Conservation (phyloP, 2,113 vertebrate species). For the Hucho hucho region DNA sequence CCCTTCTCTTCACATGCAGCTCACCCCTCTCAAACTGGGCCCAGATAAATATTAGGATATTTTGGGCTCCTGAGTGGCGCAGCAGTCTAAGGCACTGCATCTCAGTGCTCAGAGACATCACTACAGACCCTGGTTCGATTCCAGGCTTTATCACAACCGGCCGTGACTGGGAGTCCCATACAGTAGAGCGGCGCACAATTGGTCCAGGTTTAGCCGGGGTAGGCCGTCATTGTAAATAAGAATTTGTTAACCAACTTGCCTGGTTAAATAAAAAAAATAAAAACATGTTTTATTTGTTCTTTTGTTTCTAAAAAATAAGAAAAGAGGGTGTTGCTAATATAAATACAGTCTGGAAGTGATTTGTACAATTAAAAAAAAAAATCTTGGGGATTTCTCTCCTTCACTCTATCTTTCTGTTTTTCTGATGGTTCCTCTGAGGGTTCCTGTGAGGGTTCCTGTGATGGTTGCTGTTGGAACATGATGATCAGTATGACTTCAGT, state of each 20-base stretch:
- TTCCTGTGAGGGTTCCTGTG: background rate
- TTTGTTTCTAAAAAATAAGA: constrained; percentile 28
- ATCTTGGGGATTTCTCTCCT: constrained; percentile 18
- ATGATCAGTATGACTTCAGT: constrained; percentile 5
- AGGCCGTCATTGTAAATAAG: too few species aligned
- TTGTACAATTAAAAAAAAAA: too few species aligned
- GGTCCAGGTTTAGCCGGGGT: too few species aligned
- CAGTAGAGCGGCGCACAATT: too few species aligned
- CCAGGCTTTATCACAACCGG: too few species aligned
- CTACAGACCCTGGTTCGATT: too few species aligned
- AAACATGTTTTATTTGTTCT: constrained; percentile 26
- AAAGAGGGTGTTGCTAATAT: constrained; percentile 2
- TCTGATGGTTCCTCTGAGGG: background rate
- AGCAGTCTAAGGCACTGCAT: too few species aligned
- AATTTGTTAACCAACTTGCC: too few species aligned
- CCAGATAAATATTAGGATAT: constrained; percentile 22
- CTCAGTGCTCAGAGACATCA: too few species aligned
- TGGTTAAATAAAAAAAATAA: too few species aligned
- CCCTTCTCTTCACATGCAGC: background rate
- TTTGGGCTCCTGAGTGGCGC: background rate
- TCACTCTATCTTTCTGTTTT: constrained; percentile 1
- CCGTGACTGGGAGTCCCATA: too few species aligned
- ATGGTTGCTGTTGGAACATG: constrained; percentile 4
- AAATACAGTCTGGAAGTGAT: constrained; percentile 45
- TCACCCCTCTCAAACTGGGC: constrained; percentile 15